phyloP scores from a whole-genome alignment of 1,140 invertebrate genomes.

The Lordiphosa clarofinis region DNA sequence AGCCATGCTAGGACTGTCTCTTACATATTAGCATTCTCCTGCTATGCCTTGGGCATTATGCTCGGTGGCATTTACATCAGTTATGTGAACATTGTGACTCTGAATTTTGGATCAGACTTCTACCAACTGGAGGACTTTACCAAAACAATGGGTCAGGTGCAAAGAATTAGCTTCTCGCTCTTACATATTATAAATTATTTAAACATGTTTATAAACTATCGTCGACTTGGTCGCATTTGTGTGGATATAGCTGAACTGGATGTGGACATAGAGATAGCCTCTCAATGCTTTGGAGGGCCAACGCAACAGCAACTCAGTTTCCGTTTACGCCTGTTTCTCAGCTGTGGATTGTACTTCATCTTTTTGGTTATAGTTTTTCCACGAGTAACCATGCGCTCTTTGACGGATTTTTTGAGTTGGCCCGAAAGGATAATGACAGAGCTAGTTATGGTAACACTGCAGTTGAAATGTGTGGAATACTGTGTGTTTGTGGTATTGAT shows the following conservation, averaged over 20 bases:
- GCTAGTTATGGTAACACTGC: constrained; percentile 26
- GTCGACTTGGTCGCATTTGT: constrained; percentile 18
- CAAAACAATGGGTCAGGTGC: constrained; percentile 30
- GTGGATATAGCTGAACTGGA: constrained; percentile 22
- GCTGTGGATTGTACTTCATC: constrained; percentile 21
- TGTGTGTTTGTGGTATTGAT: constrained; percentile 39
- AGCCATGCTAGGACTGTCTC: not conserved
- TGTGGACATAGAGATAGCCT: constrained; percentile 12
- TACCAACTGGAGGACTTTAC: constrained; percentile 45
- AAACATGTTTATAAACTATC: constrained; percentile 31
- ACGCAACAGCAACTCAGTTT: constrained; percentile 6
- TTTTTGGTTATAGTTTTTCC: constrained; percentile 20
- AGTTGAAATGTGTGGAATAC: constrained; percentile 41
- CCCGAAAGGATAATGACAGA: constrained; percentile 22
- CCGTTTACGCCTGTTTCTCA: not conserved
- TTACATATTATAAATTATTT: constrained; percentile 14
- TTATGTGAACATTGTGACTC: constrained; percentile 20
- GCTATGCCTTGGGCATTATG: constrained; percentile 25
- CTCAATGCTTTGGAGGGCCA: constrained; percentile 19
- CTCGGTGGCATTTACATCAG: not conserved
- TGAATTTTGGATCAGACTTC: constrained; percentile 16
- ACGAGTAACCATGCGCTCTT: not conserved
- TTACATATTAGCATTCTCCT: not conserved
- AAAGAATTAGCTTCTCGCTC: constrained; percentile 18
- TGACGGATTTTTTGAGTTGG: constrained; percentile 3